A percentile compares a stretch with the other conserved stretches of the same genome.
Evolutionary conservation across 2,888 invertebrate species (phyloP).

Genomic region (Notodonta dromedarius): DNA sequence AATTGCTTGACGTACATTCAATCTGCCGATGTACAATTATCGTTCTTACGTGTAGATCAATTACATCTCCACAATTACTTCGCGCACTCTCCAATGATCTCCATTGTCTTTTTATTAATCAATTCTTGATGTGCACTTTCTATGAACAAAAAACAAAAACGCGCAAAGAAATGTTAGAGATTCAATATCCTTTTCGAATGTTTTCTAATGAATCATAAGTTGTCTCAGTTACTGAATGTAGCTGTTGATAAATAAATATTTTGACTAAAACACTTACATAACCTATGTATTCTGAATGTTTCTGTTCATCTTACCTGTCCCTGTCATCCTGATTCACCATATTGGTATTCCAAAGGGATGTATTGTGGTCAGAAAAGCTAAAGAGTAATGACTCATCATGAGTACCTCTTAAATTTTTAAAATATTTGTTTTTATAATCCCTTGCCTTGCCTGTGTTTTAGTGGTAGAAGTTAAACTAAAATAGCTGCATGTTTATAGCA

Average conservation of each 20-base stretch:
- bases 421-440: not conserved
- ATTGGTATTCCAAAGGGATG: conserved; percentile 53
- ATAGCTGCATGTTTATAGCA: conserved; percentile 12
- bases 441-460: not conserved
- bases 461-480: conserved; percentile 8
- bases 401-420: conserved; percentile 14
- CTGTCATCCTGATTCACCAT: conserved; percentile 59
- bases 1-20: conserved; percentile 37
- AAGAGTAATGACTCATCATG: conserved; percentile 57
- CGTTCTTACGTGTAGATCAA: conserved; percentile 57
- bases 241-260: conserved; percentile 3
- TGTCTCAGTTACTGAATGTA: not conserved
- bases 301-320: conserved; percentile 30
- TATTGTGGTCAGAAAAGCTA: conserved; percentile 57
- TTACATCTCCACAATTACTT: conserved; percentile 52
- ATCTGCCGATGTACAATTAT: conserved; percentile 47
- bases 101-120: conserved; percentile 58
- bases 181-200: conserved; percentile 23
- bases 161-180: conserved; percentile 22
- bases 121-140: conserved; percentile 53
- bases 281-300: conserved; percentile 6
- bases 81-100: conserved; percentile 43
- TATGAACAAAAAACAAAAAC: conserved; percentile 39
- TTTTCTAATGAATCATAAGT: not conserved
- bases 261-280: not conserved